These are phyloP conservation scores for Choreutis nemorana DNA, from an alignment of 2,888 invertebrate genomes.

Conservation along the genomic window DNA sequence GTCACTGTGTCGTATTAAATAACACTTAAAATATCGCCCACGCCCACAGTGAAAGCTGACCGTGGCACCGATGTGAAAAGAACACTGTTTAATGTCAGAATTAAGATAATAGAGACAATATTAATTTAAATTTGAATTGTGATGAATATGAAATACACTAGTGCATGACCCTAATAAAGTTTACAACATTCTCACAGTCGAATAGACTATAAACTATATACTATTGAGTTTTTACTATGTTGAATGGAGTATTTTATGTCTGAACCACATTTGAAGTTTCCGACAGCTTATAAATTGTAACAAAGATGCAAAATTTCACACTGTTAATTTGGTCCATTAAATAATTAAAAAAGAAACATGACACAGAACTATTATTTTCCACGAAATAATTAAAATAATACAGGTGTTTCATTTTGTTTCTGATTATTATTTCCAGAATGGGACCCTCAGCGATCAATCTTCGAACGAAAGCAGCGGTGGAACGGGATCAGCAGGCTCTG, in stretches of 20 bases:
- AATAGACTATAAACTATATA: too few relatives aligned
- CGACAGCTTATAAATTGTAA: too few relatives aligned
- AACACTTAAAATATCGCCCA: slow-evolving; percentile 39
- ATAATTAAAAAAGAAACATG: too few relatives aligned
- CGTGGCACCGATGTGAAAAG: slow-evolving; percentile 15
- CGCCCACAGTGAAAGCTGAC: slow-evolving; percentile 40
- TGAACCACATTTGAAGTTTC: too few relatives aligned
- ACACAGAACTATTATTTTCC: background rate
- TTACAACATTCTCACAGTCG: too few relatives aligned
- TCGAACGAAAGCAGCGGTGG: slow-evolving; percentile 62
- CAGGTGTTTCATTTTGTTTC: slow-evolving; percentile 5
- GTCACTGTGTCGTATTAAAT: slow-evolving; percentile 47
- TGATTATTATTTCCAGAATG: slow-evolving; percentile 33
- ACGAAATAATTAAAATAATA: background rate
- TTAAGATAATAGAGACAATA: background rate
- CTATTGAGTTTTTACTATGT: too few relatives aligned
- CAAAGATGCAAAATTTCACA: too few relatives aligned
- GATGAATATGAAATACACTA: too few relatives aligned
- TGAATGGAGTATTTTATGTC: too few relatives aligned
- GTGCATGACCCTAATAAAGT: too few relatives aligned
- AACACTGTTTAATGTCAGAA: background rate
- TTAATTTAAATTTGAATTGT: background rate
- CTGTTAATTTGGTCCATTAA: too few relatives aligned
- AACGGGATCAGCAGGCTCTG: slow-evolving; percentile 59
- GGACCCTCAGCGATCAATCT: slow-evolving; percentile 45